Conservation (phyloP, 2,797 vertebrate genomes). For the Momotus momota region DNA sequence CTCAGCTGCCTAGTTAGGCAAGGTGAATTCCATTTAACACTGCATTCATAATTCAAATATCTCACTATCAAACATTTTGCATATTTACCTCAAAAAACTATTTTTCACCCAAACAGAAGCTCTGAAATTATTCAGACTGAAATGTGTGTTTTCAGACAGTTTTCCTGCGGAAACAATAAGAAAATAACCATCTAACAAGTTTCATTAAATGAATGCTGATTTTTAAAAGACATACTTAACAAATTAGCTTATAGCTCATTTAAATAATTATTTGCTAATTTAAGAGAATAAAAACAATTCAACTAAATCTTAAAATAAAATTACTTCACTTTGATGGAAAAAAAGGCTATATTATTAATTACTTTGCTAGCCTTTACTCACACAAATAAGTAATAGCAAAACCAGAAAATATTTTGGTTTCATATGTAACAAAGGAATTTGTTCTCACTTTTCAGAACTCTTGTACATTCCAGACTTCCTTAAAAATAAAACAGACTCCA, state of each 20-base stretch:
- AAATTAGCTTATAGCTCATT: not conserved
- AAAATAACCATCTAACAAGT: not conserved
- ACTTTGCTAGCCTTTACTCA: not conserved
- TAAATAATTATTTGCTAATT: not conserved
- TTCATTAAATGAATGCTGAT: not conserved
- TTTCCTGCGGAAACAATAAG: not conserved
- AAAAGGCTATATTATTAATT: not conserved
- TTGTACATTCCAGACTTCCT: not conserved
- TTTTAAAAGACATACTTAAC: not conserved
- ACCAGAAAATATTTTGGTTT: not conserved
- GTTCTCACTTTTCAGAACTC: not conserved
- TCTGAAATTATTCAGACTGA: not conserved
- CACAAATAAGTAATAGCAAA: not conserved
- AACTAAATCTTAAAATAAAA: not conserved
- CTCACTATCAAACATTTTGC: not conserved
- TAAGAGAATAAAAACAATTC: not conserved
- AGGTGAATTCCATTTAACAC: not conserved
- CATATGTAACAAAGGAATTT: not conserved
- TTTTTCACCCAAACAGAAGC: not conserved
- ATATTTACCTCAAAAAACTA: not conserved
- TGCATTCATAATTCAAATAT: not conserved
- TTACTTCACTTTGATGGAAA: not conserved
- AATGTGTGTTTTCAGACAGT: not conserved
- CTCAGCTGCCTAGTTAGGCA: fast-evolving
- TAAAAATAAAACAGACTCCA: not conserved